Evolutionary conservation across 2,797 vertebrate species (phyloP).

Genomic region (Dipus sagitta): DNA sequence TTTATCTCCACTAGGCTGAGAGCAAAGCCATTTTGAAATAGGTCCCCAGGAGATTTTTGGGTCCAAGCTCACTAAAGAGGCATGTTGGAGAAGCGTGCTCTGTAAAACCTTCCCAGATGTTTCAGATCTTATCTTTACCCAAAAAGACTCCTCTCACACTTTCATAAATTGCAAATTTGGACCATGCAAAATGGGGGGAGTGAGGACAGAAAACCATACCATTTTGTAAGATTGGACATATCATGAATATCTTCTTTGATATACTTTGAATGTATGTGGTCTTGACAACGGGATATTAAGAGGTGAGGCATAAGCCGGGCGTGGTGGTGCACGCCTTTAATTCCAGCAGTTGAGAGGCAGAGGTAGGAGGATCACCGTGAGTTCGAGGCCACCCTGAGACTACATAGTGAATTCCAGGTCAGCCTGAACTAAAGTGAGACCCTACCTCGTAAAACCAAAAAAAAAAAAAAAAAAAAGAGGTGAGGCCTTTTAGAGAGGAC

Average conservation of each 20-base stretch:
- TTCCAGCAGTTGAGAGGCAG: too few species aligned
- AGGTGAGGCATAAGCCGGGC: too few species aligned
- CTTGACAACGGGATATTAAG: neutral
- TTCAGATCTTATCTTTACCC: neutral
- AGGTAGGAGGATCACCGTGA: too few species aligned
- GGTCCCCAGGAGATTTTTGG: neutral
- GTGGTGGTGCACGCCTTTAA: too few species aligned
- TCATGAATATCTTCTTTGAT: neutral
- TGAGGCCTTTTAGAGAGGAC: neutral
- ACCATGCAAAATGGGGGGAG: fast-evolving
- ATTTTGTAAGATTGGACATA: neutral
- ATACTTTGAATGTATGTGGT: too few species aligned
- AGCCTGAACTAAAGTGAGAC: too few species aligned
- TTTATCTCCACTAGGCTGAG: neutral
- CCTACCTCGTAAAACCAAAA: too few species aligned
- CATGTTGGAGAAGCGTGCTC: neutral
- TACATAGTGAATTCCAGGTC: too few species aligned
- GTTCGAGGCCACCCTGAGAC: too few species aligned
- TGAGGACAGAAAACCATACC: neutral
- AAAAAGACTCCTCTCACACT: neutral
- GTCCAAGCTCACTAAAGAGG: neutral
- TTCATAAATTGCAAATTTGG: neutral
- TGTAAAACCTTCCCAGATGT: neutral
- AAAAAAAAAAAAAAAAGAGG: too few species aligned
- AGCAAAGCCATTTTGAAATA: conserved; percentile 21